phyloP scores from a whole-genome alignment of 2,888 invertebrate species.

The Trichopria drosophilae region DNA sequence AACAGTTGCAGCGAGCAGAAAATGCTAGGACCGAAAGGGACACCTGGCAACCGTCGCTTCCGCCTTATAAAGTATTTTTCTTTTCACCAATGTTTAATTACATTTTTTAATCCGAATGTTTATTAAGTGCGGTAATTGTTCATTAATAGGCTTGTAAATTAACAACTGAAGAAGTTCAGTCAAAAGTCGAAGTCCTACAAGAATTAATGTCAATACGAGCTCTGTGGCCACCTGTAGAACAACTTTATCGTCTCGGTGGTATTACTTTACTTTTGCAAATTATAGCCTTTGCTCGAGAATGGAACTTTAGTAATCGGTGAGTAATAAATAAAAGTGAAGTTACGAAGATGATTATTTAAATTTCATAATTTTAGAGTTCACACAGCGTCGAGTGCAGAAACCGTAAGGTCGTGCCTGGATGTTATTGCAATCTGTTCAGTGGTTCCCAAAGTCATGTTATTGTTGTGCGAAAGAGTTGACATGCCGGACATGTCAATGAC shows the following conservation, averaged over 20 bases:
- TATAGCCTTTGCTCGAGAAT: conserved; percentile 86
- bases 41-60: conserved; percentile 53
- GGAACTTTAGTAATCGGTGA: conserved; percentile 84
- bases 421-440: conserved; percentile 89
- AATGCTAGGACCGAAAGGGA: conserved; percentile 56
- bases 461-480: conserved; percentile 76
- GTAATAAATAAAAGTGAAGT: conserved; percentile 10
- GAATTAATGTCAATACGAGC: conserved; percentile 74
- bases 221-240: conserved; percentile 87
- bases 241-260: conserved; percentile 82
- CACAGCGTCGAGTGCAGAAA: conserved; percentile 69
- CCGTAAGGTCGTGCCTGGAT: conserved; percentile 80
- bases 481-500: conserved; percentile 77
- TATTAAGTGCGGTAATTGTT: conserved; percentile 12
- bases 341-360: conserved; percentile 9
- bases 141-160: conserved; percentile 60
- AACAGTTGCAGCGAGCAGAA: conserved; percentile 68
- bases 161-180: conserved; percentile 79
- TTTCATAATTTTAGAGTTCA: conserved; percentile 44
- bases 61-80: conserved; percentile 59
- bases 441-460: conserved; percentile 76
- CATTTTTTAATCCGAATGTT: conserved; percentile 1
- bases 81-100: neutral
- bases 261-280: conserved; percentile 80
- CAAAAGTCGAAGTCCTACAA: conserved; percentile 81